Base-by-base conservation (phyloP, 2,888 invertebrate species). In the Saturnia japonica region DNA sequence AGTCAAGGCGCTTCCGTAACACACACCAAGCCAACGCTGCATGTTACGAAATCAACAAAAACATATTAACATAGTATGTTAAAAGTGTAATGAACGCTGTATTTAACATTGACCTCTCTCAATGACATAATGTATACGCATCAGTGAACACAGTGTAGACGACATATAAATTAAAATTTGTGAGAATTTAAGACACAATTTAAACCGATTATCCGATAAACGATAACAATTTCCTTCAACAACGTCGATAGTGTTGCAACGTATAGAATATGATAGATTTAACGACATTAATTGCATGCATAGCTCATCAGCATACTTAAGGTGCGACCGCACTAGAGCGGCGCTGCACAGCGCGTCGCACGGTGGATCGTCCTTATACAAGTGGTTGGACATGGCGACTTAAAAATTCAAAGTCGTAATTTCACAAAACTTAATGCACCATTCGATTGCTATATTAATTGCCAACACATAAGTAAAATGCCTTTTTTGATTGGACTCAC, bases 21-120 rank as follows among this genome's bases (percentile, higher is more conserved):
- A 98, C 97, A 95, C 97, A 97, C 98, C 98, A 98, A 88, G 98
- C 97, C 94, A 98, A 95, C 78, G 98, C 98, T 97, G 96, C 95
- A 90, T 93, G 88, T 91, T 90, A 75, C 77, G 78, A 80, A 81
- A 78, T 73, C 67, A 80, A 78, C 75, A 78, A 67, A 74, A 72
- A 75, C 45, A 77, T 72, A 73, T 71, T 71, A 66, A 74, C 69
- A 72, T 54, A 40, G n/a, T 34, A 68, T n/a, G 69, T 70, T 71
- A 73, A 75, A 71, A 28, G 67, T 60, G 28, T 8, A 60, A 14
- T 0, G 25, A 28, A 57, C 12, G 22, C 22, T 3, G 57, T 70
- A 71, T 62, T 60, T 11, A 19, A 16, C 6, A 19, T n/a, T 47
- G 47, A 19, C 19, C 34, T 34, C 34, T 34, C 34, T 34, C 34